Conservation (phyloP, 2,888 invertebrate genomes). For the Nomada hirtipes region DNA sequence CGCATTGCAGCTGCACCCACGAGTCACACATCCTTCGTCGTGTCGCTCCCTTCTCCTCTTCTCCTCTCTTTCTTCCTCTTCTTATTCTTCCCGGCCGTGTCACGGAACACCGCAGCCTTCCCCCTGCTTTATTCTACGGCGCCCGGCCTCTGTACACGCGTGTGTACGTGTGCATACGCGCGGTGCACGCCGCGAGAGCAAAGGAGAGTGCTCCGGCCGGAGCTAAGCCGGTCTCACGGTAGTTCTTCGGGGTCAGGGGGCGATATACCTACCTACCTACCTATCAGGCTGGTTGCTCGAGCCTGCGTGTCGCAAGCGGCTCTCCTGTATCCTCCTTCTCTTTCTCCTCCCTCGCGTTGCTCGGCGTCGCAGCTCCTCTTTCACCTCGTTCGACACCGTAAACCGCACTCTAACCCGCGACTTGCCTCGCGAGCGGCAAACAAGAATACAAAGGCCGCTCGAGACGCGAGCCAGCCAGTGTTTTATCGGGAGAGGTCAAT, state of each 20-base stretch:
- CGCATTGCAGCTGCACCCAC: constrained; percentile 75
- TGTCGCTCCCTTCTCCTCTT: constrained; percentile 68
- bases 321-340: constrained; percentile 66
- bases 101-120: constrained; percentile 58
- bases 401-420: constrained; percentile 68
- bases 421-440: constrained; percentile 34
- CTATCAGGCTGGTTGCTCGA: constrained; percentile 63
- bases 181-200: constrained; percentile 64
- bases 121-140: constrained; percentile 67
- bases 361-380: constrained; percentile 62
- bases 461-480: constrained; percentile 12
- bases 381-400: constrained; percentile 66
- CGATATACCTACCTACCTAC: constrained; percentile 77
- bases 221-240: constrained; percentile 79
- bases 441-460: too few species aligned
- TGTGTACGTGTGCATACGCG: constrained; percentile 30
- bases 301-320: constrained; percentile 75
- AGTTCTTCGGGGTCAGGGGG: constrained; percentile 79
- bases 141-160: constrained; percentile 33
- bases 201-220: constrained; percentile 71
- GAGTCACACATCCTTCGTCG: constrained; percentile 73
- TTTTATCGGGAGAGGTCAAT: constrained; percentile 56
- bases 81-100: constrained; percentile 47
- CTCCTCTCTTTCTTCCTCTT: constrained; percentile 36
- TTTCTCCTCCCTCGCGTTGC: constrained; percentile 43